phyloP scores from a whole-genome alignment of 1,140 invertebrate species.

The Sinonovacula constricta region DNA sequence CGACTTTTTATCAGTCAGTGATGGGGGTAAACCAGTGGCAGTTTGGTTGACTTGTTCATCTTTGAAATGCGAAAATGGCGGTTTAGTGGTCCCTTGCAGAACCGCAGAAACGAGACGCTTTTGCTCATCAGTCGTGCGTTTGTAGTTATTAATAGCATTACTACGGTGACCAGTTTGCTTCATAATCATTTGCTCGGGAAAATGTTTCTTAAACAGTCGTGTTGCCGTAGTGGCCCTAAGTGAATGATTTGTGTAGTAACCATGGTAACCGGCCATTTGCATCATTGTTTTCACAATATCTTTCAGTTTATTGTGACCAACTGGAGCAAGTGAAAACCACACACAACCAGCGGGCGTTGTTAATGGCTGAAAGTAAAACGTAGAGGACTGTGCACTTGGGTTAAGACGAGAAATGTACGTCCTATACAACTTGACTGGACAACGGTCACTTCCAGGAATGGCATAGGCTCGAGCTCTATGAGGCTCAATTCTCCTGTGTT shows the following conservation, averaged over 20 bases:
- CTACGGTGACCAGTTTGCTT: not conserved
- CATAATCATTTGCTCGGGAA: constrained; percentile 7
- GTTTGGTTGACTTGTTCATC: too few relatives aligned
- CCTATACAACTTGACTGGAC: not conserved
- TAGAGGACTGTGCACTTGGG: not conserved
- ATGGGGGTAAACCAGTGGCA: too few relatives aligned
- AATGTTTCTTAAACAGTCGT: not conserved
- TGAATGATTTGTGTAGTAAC: constrained; percentile 12
- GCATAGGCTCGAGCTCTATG: not conserved
- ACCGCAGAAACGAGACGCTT: not conserved
- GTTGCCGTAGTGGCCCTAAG: not conserved
- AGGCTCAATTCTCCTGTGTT: not conserved
- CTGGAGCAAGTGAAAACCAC: constrained; percentile 1
- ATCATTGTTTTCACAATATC: constrained; percentile 2
- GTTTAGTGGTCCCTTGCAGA: too few relatives aligned
- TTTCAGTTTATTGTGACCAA: constrained; percentile 6
- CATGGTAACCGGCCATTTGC: not conserved
- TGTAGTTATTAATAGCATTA: not conserved
- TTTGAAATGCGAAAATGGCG: too few relatives aligned
- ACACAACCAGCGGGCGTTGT: not conserved
- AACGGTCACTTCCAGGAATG: not conserved
- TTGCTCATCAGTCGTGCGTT: constrained; percentile 6
- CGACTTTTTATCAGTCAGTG: too few relatives aligned
- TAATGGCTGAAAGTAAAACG: not conserved
- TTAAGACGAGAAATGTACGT: not conserved